Evolutionary conservation across 92 coral and sea anemone genomes (phyloP), one percentile per base, ranked within the genome.

Genomic region (Parazoanthus atlanticus): DNA sequence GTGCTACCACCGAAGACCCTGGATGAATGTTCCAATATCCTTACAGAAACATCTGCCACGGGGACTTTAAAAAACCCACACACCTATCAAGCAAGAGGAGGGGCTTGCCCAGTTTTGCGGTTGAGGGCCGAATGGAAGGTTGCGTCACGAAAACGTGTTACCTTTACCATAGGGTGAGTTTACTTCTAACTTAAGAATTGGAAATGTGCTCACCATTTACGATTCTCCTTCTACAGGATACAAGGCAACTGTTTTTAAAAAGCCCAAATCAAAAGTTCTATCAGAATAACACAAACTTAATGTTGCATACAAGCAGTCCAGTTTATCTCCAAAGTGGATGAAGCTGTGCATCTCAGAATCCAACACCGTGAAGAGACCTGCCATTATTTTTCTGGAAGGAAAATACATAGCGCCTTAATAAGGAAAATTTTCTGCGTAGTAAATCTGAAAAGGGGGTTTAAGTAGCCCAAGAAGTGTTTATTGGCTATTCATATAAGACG

Each of bases 241-340:
- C 21, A 16, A 52, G 21, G 58, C 58, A 52, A 52, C 21, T 52
- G 49, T 52, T 16, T 1, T 46, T 56, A 2, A 56, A 61, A n/a
- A 10, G 69, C 26, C 28, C 16, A 28, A 5, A 21, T 25, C 8
- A 61, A 61, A 61, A n/a, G 2, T 61, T 61, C 8, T 6, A 61
- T 6, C 7, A 61, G 8, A 25, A 21, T 23, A 25, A 21, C 28
- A 61, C 69, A 61, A 61, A 61, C 69, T 21, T 2, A 66, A 19
- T 6, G 36, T 17, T 38, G 94, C 99, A 46, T 93, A 97, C 99
- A 97, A 97, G 86, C 96, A 94, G 82, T 97, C 99, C 78, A 97
- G 91, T 90, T 93, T 95, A 89, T 97, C 99, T 4, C 96, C 99
- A 93, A 97, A 97, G 76, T 97, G 96, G 76, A 97, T 97, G 80